Conservation (phyloP, 2,888 invertebrate species). For the Hypsopygia costalis region DNA sequence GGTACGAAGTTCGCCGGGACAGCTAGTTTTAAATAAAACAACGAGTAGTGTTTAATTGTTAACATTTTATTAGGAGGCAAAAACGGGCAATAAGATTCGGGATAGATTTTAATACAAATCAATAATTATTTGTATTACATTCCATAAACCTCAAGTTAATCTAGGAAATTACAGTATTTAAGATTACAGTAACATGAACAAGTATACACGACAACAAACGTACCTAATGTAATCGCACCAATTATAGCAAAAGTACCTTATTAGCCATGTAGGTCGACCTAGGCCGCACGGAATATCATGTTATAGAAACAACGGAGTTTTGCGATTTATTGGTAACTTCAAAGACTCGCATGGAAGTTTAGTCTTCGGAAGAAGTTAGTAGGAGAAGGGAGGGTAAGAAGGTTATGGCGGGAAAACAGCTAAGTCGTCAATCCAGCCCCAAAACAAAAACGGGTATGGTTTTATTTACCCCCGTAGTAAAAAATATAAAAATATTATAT, state of each 20-base stretch:
- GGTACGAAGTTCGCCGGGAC: too few species aligned
- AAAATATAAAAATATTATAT: too few species aligned
- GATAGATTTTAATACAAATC: conserved; percentile 75
- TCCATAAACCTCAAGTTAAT: conserved; percentile 71
- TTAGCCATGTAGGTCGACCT: conserved; percentile 28
- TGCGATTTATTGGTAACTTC: too few species aligned
- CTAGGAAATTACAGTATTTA: conserved; percentile 74
- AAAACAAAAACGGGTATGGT: too few species aligned
- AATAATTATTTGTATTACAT: conserved; percentile 69
- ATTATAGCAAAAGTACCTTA: conserved; percentile 39
- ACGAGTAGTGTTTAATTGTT: conserved; percentile 54
- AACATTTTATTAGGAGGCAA: conserved; percentile 81
- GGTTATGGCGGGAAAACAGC: too few species aligned
- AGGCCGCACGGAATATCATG: not conserved
- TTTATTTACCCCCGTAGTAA: too few species aligned
- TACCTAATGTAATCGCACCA: conserved; percentile 36
- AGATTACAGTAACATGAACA: conserved; percentile 79
- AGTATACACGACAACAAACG: conserved; percentile 65
- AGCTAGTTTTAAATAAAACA: conserved; percentile 49
- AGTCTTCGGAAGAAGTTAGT: too few species aligned
- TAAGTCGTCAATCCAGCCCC: too few species aligned
- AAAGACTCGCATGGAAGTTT: too few species aligned
- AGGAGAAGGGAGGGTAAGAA: too few species aligned
- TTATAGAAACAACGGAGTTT: too few species aligned
- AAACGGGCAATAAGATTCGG: conserved; percentile 79